phyloP scores from a whole-genome alignment of 2,888 invertebrate genomes.

The Mesochorus sp. region DNA sequence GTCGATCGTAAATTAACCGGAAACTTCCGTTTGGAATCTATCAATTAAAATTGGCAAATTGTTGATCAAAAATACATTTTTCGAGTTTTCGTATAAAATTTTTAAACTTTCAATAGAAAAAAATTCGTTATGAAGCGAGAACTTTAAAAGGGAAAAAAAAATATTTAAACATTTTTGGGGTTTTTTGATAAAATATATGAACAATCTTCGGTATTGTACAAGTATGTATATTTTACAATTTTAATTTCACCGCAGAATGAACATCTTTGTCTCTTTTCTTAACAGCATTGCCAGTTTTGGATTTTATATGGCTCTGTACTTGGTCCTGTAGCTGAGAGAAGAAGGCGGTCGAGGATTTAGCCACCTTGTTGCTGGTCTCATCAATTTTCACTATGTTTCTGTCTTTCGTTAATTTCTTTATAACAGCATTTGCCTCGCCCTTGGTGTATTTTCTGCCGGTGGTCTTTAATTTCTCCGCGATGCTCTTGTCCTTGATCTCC shows the following conservation, averaged over 20 bases:
- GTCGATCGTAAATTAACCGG: too few relatives aligned
- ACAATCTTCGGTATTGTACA: constrained; percentile 56
- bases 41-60: too few relatives aligned
- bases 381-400: constrained; percentile 85
- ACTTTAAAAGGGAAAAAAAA: too few relatives aligned
- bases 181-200: too few relatives aligned
- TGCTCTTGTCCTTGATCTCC: constrained; percentile 80
- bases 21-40: too few relatives aligned
- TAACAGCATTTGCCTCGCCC: constrained; percentile 85
- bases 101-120: too few relatives aligned
- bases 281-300: constrained; percentile 78
- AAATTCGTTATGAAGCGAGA: too few relatives aligned
- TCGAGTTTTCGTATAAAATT: too few relatives aligned
- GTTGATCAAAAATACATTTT: too few relatives aligned
- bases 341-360: constrained; percentile 92
- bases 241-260: constrained; percentile 85
- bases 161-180: too few relatives aligned
- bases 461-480: constrained; percentile 77
- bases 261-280: constrained; percentile 78
- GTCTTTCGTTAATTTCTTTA: constrained; percentile 86
- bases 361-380: constrained; percentile 81
- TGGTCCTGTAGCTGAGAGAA: constrained; percentile 94
- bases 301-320: constrained; percentile 83
- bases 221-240: constrained; percentile 83
- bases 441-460: constrained; percentile 84